Conservation (phyloP, 2,888 invertebrate species). For the Catocala sponsa region DNA sequence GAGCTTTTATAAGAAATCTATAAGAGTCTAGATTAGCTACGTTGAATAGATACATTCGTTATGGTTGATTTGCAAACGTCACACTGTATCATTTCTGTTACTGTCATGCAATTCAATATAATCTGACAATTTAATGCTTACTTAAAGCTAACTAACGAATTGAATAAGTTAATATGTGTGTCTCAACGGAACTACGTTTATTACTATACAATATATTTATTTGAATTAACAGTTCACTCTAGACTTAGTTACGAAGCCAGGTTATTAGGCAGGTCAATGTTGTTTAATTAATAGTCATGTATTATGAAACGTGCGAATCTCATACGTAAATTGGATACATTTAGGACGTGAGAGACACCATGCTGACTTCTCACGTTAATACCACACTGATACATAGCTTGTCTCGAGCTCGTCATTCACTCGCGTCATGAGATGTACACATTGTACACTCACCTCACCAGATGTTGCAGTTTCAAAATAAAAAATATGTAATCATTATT, state of each 20-base stretch:
- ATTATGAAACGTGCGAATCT: slow-evolving; percentile 57
- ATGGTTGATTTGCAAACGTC: slow-evolving; percentile 31
- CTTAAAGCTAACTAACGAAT: slow-evolving; percentile 23
- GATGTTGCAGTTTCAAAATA: slow-evolving; percentile 54
- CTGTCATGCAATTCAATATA: slow-evolving; percentile 25
- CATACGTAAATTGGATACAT: slow-evolving; percentile 53
- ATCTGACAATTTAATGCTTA: slow-evolving; percentile 24
- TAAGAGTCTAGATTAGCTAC: slow-evolving; percentile 20
- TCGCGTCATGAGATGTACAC: slow-evolving; percentile 42
- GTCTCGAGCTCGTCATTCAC: slow-evolving; percentile 29
- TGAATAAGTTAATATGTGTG: slow-evolving; percentile 10
- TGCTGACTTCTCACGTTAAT: slow-evolving; percentile 63
- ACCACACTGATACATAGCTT: slow-evolving; percentile 41
- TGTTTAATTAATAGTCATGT: slow-evolving; percentile 44
- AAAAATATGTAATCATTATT: slow-evolving; percentile 38
- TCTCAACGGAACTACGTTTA: slow-evolving; percentile 2
- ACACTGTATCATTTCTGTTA: slow-evolving; percentile 26
- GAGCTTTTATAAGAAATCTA: slow-evolving; percentile 38
- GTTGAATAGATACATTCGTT: slow-evolving; percentile 23
- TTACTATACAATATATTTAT: slow-evolving; percentile 8
- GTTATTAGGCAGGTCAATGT: slow-evolving; percentile 37
- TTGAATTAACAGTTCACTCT: slow-evolving; percentile 12
- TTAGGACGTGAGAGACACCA: slow-evolving; percentile 62
- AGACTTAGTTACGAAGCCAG: slow-evolving; percentile 13
- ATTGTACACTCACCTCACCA: slow-evolving; percentile 54